These are phyloP conservation scores for Criorhina ranunculi DNA, from an alignment of 2,888 invertebrate species.

Conservation along the genomic window DNA sequence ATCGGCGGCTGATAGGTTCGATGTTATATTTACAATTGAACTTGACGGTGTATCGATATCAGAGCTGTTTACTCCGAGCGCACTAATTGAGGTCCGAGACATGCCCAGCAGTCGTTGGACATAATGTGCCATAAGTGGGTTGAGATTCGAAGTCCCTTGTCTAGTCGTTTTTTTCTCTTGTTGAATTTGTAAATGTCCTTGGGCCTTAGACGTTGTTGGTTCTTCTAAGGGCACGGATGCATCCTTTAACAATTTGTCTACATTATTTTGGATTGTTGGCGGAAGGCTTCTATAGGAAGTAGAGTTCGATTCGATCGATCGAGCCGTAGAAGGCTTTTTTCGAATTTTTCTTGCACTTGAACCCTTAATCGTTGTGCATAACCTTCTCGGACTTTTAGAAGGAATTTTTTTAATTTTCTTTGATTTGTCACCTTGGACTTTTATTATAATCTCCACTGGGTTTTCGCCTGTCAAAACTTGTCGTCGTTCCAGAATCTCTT, in stretches of 20 bases:
- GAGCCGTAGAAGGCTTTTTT: slow-evolving; percentile 2
- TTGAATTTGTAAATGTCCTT: neutral
- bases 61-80: slow-evolving; percentile 85
- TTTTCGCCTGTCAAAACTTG: slow-evolving; percentile 25
- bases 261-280: slow-evolving; percentile 43
- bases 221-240: neutral
- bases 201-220: neutral
- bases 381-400: slow-evolving; percentile 77
- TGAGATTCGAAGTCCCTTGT: slow-evolving; percentile 71
- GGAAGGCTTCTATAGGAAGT: slow-evolving; percentile 72
- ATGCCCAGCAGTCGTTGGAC: slow-evolving; percentile 85
- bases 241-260: slow-evolving; percentile 45
- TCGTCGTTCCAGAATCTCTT: slow-evolving; percentile 32
- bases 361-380: slow-evolving; percentile 74
- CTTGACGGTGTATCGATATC: slow-evolving; percentile 85
- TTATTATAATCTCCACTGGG: slow-evolving; percentile 82
- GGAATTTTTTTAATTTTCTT: slow-evolving; percentile 74
- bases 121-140: slow-evolving; percentile 84
- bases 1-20: slow-evolving; percentile 80
- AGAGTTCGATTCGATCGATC: slow-evolving; percentile 52
- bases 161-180: slow-evolving; percentile 20
- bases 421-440: slow-evolving; percentile 79
- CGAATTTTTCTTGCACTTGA: slow-evolving; percentile 43
- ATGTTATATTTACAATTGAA: slow-evolving; percentile 84
- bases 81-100: slow-evolving; percentile 85